A percentile compares a stretch with the other conserved stretches of the same genome.
These are phyloP conservation scores for Nemapogon koenigi DNA, from an alignment of 2,888 invertebrate genomes.

Conservation along the genomic window DNA sequence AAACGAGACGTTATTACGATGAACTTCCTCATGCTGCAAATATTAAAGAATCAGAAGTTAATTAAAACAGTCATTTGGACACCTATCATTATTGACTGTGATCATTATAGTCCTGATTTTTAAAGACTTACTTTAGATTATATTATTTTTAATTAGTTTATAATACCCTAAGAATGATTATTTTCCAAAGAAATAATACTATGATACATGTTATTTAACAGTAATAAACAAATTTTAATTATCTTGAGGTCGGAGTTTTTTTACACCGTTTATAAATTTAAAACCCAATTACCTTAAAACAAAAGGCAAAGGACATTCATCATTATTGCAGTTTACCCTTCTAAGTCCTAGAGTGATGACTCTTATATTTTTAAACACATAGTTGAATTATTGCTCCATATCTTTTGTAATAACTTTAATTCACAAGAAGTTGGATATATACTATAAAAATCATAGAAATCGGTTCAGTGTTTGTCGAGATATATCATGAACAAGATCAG, in stretches of 20 bases:
- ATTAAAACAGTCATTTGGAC: conserved; percentile 6
- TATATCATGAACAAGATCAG: too few species aligned
- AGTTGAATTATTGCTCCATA: too few species aligned
- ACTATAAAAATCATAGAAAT: too few species aligned
- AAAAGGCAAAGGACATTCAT: conserved; percentile 3
- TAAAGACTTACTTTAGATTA: conserved; percentile 8
- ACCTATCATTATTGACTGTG: conserved; percentile 10
- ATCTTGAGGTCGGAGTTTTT: conserved; percentile 1
- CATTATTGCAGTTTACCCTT: conserved; percentile 4
- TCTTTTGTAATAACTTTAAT: too few species aligned
- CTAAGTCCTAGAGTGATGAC: too few species aligned
- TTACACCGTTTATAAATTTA: conserved; percentile 9
- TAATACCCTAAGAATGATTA: conserved; percentile 1
- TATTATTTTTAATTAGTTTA: background rate
- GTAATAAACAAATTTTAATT: background rate
- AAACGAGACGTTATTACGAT: conserved; percentile 9
- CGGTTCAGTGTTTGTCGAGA: too few species aligned
- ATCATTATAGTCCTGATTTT: conserved; percentile 8
- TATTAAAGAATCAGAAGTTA: conserved; percentile 5
- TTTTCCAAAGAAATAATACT: background rate
- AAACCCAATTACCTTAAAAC: conserved; percentile 9
- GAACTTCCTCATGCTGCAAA: conserved; percentile 9
- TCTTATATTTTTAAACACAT: too few species aligned
- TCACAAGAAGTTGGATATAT: too few species aligned
- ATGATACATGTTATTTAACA: background rate